Conservation (phyloP, 2,797 vertebrate genomes). For the Onychomys torridus region DNA sequence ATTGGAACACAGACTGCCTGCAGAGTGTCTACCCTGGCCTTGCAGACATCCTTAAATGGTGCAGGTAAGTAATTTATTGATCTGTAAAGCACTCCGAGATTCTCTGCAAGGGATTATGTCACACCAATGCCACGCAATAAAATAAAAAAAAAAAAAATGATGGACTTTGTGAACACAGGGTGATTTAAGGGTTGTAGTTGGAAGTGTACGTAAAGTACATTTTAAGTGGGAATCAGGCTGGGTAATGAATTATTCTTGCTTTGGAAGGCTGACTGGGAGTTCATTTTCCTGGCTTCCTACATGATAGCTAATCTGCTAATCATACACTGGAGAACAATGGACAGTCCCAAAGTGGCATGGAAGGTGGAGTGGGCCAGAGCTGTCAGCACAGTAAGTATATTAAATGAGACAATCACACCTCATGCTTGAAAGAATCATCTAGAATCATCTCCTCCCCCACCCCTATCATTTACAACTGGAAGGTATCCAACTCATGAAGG, state of each 20-base stretch:
- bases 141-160: conserved; percentile 89
- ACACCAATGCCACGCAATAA: conserved; percentile 87
- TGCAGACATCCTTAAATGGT: conserved; percentile 82
- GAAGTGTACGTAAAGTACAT: conserved; percentile 91
- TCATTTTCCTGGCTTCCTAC: conserved; percentile 87
- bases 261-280: conserved; percentile 88
- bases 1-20: conserved; percentile 58
- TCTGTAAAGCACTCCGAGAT: conserved; percentile 88
- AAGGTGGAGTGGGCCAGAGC: conserved; percentile 67
- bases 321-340: conserved; percentile 83
- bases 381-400: conserved; percentile 65
- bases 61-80: conserved; percentile 91
- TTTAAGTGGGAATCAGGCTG: conserved; percentile 91
- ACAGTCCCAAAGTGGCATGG: conserved; percentile 68
- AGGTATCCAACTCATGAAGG: conserved; percentile 45
- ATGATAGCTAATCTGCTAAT: conserved; percentile 87
- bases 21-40: conserved; percentile 82
- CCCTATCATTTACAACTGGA: conserved; percentile 17
- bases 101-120: conserved; percentile 90
- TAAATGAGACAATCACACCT: conserved; percentile 68
- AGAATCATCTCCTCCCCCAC: conserved; percentile 58
- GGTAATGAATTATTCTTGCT: conserved; percentile 90
- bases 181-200: conserved; percentile 90
- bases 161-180: conserved; percentile 88
- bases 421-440: conserved; percentile 71